Percentiles rank a stretch among this genome's conserved stretches.
phyloP scores from a whole-genome alignment of 2,888 invertebrate genomes.

The Mythimna pallens region DNA sequence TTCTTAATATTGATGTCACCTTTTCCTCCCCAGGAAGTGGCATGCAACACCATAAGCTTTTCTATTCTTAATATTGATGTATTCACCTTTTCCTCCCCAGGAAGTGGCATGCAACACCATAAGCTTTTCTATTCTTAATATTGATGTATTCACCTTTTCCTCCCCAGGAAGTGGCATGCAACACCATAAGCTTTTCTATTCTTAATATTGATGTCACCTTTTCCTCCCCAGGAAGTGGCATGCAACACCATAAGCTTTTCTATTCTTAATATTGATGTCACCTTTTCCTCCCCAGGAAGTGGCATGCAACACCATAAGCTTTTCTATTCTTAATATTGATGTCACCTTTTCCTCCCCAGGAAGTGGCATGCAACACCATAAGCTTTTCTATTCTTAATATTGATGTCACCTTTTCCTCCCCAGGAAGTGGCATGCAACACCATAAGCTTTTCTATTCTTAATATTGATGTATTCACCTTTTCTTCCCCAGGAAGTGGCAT shows the following conservation, averaged over 20 bases:
- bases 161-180: slow-evolving; percentile 96
- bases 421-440: slow-evolving; percentile 95
- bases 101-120: slow-evolving; percentile 94
- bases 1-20: neutral
- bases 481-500: slow-evolving; percentile 95
- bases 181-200: neutral
- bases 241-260: slow-evolving; percentile 65
- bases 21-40: slow-evolving; percentile 94
- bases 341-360: slow-evolving; percentile 86
- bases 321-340: neutral
- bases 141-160: too few species aligned
- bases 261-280: neutral
- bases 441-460: neutral
- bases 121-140: neutral
- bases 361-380: slow-evolving; percentile 93
- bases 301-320: slow-evolving; percentile 84
- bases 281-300: slow-evolving; percentile 93
- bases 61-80: neutral
- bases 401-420: accelerated
- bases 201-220: neutral
- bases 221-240: slow-evolving; percentile 94
- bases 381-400: neutral
- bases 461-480: too few species aligned
- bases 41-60: slow-evolving; percentile 79
- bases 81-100: slow-evolving; percentile 79